Evolutionary conservation across 2,113 vertebrate genomes (phyloP).

Genomic region (Gracilinanus agilis): DNA sequence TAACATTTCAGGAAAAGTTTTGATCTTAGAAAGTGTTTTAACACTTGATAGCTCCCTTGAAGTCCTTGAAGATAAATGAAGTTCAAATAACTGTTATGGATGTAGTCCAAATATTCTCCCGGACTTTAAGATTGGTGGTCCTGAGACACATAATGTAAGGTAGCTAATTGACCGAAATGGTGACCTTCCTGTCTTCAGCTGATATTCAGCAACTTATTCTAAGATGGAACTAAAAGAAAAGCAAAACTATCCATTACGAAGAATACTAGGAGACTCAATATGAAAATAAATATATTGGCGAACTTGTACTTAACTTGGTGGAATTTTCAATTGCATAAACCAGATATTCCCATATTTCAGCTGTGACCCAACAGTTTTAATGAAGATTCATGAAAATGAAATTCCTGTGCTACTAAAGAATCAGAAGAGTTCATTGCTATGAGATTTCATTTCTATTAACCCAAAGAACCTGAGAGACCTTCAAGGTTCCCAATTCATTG

Average conservation of each 20-base stretch:
- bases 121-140: background rate
- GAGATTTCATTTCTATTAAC: background rate
- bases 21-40: background rate
- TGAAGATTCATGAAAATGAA: slow-evolving; percentile 8
- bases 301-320: background rate
- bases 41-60: background rate
- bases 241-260: background rate
- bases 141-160: background rate
- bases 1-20: background rate
- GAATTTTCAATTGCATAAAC: background rate
- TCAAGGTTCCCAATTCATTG: background rate
- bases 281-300: background rate
- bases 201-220: background rate
- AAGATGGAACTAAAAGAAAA: background rate
- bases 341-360: background rate
- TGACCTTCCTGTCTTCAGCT: background rate
- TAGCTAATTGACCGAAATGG: background rate
- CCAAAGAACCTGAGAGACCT: background rate
- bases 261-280: background rate
- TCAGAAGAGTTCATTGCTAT: slow-evolving; percentile 6
- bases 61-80: background rate
- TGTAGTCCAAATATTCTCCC: background rate
- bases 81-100: background rate
- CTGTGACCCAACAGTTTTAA: background rate
- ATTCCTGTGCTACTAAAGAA: background rate